These are phyloP conservation scores for Gambusia yucatana DNA, from an alignment of 2,797 vertebrate species.

Conservation along the genomic window DNA sequence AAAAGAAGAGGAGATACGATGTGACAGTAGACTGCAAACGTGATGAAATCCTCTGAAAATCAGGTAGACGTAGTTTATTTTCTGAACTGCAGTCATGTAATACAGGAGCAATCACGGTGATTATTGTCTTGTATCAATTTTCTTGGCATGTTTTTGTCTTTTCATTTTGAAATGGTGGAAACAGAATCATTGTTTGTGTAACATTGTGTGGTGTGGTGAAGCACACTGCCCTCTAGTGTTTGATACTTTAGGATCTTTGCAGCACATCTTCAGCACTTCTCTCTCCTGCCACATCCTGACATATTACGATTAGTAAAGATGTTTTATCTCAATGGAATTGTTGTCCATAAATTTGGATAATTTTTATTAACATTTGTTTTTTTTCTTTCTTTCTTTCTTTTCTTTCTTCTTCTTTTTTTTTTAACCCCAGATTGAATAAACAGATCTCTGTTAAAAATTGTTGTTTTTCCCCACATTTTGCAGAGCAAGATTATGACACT, in stretches of 20 bases:
- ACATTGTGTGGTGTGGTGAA: too few relatives aligned
- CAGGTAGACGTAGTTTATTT: neutral
- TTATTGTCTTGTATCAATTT: neutral
- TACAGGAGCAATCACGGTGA: neutral
- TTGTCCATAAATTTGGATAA: neutral
- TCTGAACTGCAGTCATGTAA: neutral
- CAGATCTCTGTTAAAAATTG: neutral
- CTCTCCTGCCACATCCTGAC: neutral
- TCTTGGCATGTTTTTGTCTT: neutral
- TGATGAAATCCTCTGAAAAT: neutral
- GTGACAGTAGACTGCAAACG: neutral
- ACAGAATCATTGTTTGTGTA: too few relatives aligned
- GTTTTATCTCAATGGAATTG: neutral
- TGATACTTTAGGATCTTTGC: neutral
- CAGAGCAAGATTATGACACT: neutral
- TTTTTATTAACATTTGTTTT: neutral
- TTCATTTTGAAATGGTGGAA: neutral
- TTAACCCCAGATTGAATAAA: neutral
- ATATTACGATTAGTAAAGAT: neutral
- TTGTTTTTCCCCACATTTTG: neutral
- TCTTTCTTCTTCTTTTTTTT: too few relatives aligned
- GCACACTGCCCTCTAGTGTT: too few relatives aligned
- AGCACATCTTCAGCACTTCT: neutral
- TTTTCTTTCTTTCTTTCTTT: too few relatives aligned
- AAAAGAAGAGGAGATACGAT: neutral